phyloP scores from a whole-genome alignment of 2,797 vertebrate species.

The Oceanodroma leucorhoa region DNA sequence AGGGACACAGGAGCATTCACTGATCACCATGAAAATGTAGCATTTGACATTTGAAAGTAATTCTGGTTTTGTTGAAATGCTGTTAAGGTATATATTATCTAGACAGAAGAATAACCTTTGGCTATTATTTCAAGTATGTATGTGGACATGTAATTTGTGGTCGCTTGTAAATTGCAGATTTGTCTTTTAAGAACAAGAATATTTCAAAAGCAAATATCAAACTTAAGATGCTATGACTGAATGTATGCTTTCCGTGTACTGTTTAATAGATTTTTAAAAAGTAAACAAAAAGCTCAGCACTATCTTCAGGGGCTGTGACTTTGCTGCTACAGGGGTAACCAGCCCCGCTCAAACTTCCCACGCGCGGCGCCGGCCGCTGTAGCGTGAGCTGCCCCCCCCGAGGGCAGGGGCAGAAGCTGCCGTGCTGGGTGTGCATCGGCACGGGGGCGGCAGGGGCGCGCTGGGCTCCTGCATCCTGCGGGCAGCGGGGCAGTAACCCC shows the following conservation, averaged over 20 bases:
- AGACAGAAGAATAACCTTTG: neutral
- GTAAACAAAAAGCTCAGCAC: fast-evolving
- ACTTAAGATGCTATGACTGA: neutral
- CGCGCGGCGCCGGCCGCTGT: fast-evolving
- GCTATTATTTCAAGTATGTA: neutral
- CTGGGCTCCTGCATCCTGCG: neutral
- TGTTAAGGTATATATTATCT: neutral
- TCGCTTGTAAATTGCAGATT: neutral
- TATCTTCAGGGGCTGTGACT: neutral
- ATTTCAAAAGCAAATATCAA: neutral
- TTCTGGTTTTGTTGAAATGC: neutral
- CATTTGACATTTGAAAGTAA: neutral
- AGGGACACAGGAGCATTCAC: neutral
- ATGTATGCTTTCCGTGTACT: neutral
- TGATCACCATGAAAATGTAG: neutral
- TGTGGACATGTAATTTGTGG: fast-evolving
- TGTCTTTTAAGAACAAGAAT: neutral
- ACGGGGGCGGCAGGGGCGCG: fast-evolving
- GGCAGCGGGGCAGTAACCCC: neutral
- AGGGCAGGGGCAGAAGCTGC: neutral
- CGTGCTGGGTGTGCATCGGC: neutral
- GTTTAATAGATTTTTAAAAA: neutral
- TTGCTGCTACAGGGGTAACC: fast-evolving
- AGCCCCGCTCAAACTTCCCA: neutral
- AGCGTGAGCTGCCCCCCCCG: neutral